Conservation (phyloP, 2,113 vertebrate species). For the Callipepla squamata region DNA sequence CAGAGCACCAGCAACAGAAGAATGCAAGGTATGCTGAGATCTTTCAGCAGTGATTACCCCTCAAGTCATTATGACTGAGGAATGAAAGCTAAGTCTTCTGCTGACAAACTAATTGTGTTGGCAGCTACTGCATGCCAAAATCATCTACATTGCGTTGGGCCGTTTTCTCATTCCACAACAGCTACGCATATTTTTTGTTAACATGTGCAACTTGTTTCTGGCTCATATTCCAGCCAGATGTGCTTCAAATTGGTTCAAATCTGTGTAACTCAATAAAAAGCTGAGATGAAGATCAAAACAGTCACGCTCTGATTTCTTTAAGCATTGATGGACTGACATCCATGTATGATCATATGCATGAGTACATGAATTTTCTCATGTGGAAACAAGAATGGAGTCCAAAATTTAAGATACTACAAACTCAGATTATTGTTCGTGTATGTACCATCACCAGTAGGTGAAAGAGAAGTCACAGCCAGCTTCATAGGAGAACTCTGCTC, state of each 20-base stretch:
- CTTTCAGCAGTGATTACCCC: background rate
- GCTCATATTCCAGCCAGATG: background rate
- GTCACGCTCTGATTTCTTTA: background rate
- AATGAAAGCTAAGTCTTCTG: background rate
- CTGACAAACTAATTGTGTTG: background rate
- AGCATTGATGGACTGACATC: background rate
- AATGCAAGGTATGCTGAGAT: background rate
- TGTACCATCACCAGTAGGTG: background rate
- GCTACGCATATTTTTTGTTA: background rate
- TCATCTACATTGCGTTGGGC: background rate
- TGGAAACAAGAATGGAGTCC: background rate
- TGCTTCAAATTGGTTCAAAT: slow-evolving; percentile 1
- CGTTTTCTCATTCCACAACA: background rate
- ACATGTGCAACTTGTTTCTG: background rate
- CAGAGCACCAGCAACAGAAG: background rate
- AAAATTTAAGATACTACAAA: background rate
- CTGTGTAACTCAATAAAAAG: background rate
- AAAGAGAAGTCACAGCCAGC: slow-evolving; percentile 3
- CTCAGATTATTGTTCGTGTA: background rate
- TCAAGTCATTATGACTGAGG: background rate
- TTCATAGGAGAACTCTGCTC: background rate
- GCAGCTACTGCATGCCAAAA: background rate
- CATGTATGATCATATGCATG: background rate
- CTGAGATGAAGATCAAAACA: background rate
- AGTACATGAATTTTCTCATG: fast-evolving